Percentiles rank a stretch among this genome's conserved stretches.
phyloP scores from a whole-genome alignment of 2,797 vertebrate genomes.

The Sebastes melanostomus region DNA sequence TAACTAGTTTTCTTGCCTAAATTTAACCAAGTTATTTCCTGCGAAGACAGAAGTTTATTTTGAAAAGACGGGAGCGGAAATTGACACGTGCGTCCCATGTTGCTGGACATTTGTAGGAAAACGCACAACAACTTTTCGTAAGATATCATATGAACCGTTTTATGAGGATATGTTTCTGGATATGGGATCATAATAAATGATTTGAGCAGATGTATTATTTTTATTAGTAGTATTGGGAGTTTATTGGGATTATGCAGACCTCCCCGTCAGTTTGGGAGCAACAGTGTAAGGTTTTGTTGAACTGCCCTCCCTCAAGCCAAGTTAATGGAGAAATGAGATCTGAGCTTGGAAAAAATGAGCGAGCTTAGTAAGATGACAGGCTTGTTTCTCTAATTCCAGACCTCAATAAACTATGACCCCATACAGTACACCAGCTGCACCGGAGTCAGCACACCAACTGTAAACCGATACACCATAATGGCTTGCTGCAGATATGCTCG shows the following conservation, averaged over 20 bases:
- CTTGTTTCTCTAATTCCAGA: constrained; percentile 71
- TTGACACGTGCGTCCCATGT: too few relatives aligned
- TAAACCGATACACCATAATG: constrained; percentile 78
- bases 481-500: constrained; percentile 71
- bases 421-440: constrained; percentile 71
- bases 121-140: background rate
- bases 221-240: background rate
- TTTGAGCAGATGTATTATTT: background rate
- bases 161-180: too few relatives aligned
- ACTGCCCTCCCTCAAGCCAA: constrained; percentile 9
- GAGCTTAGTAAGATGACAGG: constrained; percentile 58
- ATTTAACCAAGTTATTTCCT: too few relatives aligned
- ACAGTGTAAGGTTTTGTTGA: constrained; percentile 16
- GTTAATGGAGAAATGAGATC: constrained; percentile 46
- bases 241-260: background rate
- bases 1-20: too few relatives aligned
- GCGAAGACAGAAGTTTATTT: too few relatives aligned
- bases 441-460: constrained; percentile 66
- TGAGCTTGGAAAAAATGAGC: constrained; percentile 46
- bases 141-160: too few relatives aligned
- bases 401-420: constrained; percentile 68
- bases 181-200: background rate
- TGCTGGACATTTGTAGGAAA: too few relatives aligned
- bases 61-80: too few relatives aligned
- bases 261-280: background rate